Base-by-base conservation (phyloP, 2,113 vertebrate genomes). In the Apaloderma vittatum region DNA sequence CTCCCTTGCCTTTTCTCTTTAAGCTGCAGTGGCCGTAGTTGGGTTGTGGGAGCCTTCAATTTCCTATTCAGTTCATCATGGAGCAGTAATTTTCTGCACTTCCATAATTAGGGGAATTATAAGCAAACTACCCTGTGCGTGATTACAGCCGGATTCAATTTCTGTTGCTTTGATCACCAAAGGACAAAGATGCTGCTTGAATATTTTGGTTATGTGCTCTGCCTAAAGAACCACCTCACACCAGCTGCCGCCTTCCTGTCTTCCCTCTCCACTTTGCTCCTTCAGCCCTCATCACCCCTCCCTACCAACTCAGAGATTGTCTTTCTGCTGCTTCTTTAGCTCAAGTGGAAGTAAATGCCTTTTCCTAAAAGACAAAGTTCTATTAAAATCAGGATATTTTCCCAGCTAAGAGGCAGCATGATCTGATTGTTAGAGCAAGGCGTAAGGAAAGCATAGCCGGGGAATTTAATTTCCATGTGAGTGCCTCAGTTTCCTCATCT, bases 71-170 rank as follows among this genome's bases (percentile, higher is more conserved):
- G 81, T 37, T 87, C 93, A 88, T 93, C 88, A 59, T 12, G 95
- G 94, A 94, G 49, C 91, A 92, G 96, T 75, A 95, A 98, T 98
- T 98, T 98, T 71, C 96, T 94, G 85, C 97, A 91, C 97, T 97
- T 96, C 95, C 95, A 86, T 97, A 98, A 98, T 98, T 97, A 98
- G 97, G 96, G 97, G 97, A 95, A 97, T 98, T 98, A 98, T 88
- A 97, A 98, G 96, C 97, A 97, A 98, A 98, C 97, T 84, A 97
- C 96, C 96, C 91, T 51, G 96, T 66, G 91, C 95, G 94, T 98
- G 97, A 98, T 98, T 97, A 90, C 96, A 55, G 95, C 97, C 81
- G 91, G 97, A 91, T 98, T 96, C 97, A 96, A 93, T 98, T 94
- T 94, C 12, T n/a, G 88, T 72, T 95, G 92, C 97, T 98, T 97